A percentile compares a stretch with the other conserved stretches of the same genome.
These are phyloP conservation scores for Pimpla rufipes DNA, from an alignment of 2,888 invertebrate genomes.

Conservation along the genomic window DNA sequence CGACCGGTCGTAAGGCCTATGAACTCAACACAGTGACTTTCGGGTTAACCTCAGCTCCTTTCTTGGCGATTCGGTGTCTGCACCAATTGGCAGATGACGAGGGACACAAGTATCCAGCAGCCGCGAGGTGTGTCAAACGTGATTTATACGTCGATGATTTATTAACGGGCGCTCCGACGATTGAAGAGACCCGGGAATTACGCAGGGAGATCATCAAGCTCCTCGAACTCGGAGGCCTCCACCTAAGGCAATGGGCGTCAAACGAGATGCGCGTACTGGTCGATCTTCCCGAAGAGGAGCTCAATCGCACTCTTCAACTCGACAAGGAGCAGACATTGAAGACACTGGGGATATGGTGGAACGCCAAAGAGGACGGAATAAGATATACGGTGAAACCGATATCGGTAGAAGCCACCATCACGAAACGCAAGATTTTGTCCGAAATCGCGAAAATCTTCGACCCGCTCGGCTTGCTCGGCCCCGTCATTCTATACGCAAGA, in stretches of 20 bases:
- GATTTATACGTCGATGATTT: constrained; percentile 66
- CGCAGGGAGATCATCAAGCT: constrained; percentile 49
- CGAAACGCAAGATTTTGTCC: constrained; percentile 1
- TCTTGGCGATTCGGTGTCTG: constrained; percentile 59
- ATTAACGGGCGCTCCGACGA: constrained; percentile 44
- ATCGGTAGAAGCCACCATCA: not conserved
- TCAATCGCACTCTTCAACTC: constrained; percentile 21
- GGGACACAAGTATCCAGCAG: constrained; percentile 47
- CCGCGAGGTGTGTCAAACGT: constrained; percentile 24
- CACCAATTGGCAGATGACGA: constrained; percentile 61
- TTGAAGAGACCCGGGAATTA: constrained; percentile 32
- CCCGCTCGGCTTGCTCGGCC: not conserved
- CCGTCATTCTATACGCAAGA: constrained; percentile 18
- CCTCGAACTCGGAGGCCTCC: constrained; percentile 50
- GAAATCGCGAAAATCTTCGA: constrained; percentile 3
- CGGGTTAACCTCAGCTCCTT: constrained; percentile 62
- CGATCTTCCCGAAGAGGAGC: constrained; percentile 32
- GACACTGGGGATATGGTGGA: constrained; percentile 10
- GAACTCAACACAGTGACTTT: constrained; percentile 63
- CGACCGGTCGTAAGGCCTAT: not conserved
- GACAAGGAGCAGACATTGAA: constrained; percentile 17
- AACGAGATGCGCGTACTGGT: constrained; percentile 30
- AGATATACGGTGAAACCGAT: constrained; percentile 25
- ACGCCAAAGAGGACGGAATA: not conserved
- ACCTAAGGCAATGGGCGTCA: constrained; percentile 65